Percentiles rank a stretch among this genome's conserved stretches.
phyloP scores from a whole-genome alignment of 2,113 vertebrate genomes.

The Orycteropus afer region DNA sequence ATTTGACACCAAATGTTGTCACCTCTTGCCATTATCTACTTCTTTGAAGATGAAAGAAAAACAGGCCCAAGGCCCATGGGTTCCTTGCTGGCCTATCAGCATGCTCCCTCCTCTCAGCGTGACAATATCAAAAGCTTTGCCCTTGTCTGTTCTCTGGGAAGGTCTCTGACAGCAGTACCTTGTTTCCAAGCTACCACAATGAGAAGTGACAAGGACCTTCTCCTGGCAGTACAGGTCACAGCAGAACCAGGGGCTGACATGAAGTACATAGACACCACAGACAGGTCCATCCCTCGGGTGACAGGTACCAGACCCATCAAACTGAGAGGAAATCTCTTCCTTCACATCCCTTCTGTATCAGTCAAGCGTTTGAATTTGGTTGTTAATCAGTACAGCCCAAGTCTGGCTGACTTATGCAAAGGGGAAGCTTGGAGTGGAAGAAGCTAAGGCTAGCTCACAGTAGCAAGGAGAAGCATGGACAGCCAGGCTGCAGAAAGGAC shows the following conservation, averaged over 20 bases:
- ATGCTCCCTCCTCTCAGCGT: not conserved
- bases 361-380: not conserved
- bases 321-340: not conserved
- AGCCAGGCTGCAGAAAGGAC: not conserved
- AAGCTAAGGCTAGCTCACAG: not conserved
- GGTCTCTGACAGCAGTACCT: slow-evolving; percentile 71
- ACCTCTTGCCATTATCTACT: not conserved
- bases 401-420: not conserved
- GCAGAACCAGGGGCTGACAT: slow-evolving; percentile 53
- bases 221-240: slow-evolving; percentile 69
- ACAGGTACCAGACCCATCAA: not conserved
- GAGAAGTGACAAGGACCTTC: slow-evolving; percentile 76
- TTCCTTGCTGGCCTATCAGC: not conserved
- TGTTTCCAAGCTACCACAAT: slow-evolving; percentile 68
- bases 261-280: slow-evolving; percentile 37
- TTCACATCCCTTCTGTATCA: not conserved
- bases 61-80: not conserved
- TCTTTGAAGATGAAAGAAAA: not conserved
- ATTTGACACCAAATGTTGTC: not conserved
- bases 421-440: not conserved
- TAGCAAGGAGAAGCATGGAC: not conserved
- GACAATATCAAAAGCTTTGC: slow-evolving; percentile 45
- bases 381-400: not conserved
- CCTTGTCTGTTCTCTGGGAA: slow-evolving; percentile 67
- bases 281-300: slow-evolving; percentile 17